phyloP scores from a whole-genome alignment of 2,888 invertebrate genomes.

The Anarsia innoxiella region DNA sequence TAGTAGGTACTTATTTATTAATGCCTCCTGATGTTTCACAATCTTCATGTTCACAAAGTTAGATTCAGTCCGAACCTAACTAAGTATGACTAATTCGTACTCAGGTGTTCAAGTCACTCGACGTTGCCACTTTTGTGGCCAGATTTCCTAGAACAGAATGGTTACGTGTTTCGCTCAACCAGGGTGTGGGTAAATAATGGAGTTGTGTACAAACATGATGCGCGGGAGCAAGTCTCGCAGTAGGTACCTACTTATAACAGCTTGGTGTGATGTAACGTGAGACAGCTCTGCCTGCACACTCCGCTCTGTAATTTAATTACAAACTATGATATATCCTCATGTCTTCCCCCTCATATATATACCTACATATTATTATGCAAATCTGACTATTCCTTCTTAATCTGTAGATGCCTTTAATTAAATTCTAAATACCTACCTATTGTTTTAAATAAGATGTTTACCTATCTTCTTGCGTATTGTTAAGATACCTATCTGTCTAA shows the following conservation, averaged over 20 bases:
- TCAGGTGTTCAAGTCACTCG: constrained; percentile 28
- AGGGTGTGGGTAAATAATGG: constrained; percentile 43
- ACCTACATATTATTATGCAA: no score
- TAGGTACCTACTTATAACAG: no score
- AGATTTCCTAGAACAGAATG: constrained; percentile 37
- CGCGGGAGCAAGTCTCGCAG: constrained; percentile 31
- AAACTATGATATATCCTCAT: no score
- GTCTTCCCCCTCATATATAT: no score
- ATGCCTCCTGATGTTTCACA: not conserved
- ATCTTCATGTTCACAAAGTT: no score
- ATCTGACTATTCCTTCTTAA: no score
- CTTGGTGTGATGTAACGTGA: constrained; percentile 57
- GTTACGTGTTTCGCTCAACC: constrained; percentile 32
- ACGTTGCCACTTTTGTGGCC: constrained; percentile 35
- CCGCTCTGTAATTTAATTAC: constrained; percentile 60
- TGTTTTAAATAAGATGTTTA: no score
- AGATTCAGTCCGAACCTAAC: no score
- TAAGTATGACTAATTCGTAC: constrained; percentile 30
- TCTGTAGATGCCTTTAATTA: no score
- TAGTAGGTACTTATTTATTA: not conserved
- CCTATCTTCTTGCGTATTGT: no score
- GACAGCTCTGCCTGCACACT: constrained; percentile 32
- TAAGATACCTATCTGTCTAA: no score
- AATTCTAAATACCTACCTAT: no score
- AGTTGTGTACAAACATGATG: constrained; percentile 53